Evolutionary conservation across 2,797 vertebrate genomes (phyloP).

Genomic region (Syngnathus rostellatus): DNA sequence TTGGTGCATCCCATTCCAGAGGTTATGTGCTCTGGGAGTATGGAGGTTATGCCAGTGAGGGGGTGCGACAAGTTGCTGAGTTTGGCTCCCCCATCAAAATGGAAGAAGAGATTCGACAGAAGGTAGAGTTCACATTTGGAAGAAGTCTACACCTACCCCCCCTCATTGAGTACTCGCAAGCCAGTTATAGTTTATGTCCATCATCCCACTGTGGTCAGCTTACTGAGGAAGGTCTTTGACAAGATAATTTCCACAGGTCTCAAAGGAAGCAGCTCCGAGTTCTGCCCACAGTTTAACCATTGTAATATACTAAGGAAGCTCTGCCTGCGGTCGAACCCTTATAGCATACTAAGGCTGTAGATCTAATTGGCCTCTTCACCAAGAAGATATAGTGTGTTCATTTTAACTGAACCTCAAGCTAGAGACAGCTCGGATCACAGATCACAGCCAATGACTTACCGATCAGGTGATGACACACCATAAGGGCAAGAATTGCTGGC

Average conservation of each 20-base stretch:
- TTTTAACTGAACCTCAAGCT: neutral
- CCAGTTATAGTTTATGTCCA: constrained; percentile 52
- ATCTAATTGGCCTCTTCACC: neutral
- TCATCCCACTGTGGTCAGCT: constrained; percentile 50
- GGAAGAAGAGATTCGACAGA: constrained; percentile 96
- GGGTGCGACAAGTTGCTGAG: constrained; percentile 91
- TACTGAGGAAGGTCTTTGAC: constrained; percentile 46
- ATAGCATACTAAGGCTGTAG: neutral
- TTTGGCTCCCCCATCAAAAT: constrained; percentile 94
- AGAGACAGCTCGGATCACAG: neutral
- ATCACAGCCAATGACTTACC: neutral
- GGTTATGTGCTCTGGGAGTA: constrained; percentile 94
- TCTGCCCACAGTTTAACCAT: constrained; percentile 1
- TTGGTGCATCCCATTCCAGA: constrained; percentile 90
- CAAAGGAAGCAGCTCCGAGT: constrained; percentile 18
- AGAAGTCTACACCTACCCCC: constrained; percentile 38
- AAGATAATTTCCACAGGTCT: constrained; percentile 61
- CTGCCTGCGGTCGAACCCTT: constrained; percentile 1
- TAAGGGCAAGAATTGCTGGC: neutral
- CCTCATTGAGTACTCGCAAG: constrained; percentile 55
- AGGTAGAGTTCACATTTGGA: constrained; percentile 64
- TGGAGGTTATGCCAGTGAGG: constrained; percentile 87
- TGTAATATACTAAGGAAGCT: neutral
- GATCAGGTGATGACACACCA: neutral
- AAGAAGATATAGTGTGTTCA: constrained; percentile 3